Percentiles rank a stretch among this genome's conserved stretches.
Conservation (phyloP, 2,888 invertebrate species). For the Podabrus alpinus region DNA sequence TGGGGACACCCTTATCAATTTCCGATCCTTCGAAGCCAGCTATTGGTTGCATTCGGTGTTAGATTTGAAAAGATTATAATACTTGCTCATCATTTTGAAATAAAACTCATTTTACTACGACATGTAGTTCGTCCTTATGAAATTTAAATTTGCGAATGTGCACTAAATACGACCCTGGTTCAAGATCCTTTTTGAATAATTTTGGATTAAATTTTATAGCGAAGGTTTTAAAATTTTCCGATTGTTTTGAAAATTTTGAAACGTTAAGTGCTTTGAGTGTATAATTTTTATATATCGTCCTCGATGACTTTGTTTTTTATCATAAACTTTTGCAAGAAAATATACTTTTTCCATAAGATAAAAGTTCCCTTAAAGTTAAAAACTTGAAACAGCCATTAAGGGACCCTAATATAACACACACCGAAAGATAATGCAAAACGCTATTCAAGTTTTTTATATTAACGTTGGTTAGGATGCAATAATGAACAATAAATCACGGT, state of each 20-base stretch:
- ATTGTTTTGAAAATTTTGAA: no score
- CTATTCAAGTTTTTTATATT: constrained; percentile 23
- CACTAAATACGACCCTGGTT: no score
- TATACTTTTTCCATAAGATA: constrained; percentile 24
- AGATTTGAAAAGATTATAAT: no score
- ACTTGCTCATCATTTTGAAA: no score
- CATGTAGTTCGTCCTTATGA: no score
- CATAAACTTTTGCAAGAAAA: constrained; percentile 21
- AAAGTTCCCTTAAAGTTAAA: constrained; percentile 30
- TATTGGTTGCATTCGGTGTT: no score
- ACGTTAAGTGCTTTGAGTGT: background rate
- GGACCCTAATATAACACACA: constrained; percentile 17
- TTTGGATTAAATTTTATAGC: background rate
- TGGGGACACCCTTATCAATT: no score
- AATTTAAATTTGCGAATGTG: no score
- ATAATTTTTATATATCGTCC: constrained; percentile 9
- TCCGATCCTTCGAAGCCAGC: no score
- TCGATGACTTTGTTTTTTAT: constrained; percentile 14
- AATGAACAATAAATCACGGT: constrained; percentile 21
- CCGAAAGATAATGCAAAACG: constrained; percentile 23
- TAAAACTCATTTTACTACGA: no score
- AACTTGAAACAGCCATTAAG: constrained; percentile 35
- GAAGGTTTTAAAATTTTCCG: background rate
- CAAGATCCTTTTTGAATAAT: background rate
- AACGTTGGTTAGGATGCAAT: constrained; percentile 17